These are phyloP conservation scores for Oenanthe melanoleuca DNA, from an alignment of 2,113 vertebrate genomes.

Conservation along the genomic window DNA sequence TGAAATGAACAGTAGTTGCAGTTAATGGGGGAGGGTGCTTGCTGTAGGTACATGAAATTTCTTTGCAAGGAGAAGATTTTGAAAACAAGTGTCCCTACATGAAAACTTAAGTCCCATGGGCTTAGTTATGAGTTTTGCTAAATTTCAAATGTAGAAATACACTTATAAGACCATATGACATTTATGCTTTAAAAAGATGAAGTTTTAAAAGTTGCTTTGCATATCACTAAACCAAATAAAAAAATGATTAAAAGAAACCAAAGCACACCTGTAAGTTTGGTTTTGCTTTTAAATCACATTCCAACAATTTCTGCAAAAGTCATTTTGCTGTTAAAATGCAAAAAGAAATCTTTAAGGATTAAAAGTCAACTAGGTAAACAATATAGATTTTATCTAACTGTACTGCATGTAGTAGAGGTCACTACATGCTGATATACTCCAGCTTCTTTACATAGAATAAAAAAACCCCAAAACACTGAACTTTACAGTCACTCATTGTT, in stretches of 20 bases:
- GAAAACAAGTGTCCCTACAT: not conserved
- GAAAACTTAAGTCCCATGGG: not conserved
- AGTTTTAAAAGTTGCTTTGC: not conserved
- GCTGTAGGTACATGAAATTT: not conserved
- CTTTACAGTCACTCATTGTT: not conserved
- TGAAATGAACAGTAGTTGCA: not conserved
- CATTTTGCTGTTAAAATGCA: not conserved
- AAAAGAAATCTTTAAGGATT: not conserved
- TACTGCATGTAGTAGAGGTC: not conserved
- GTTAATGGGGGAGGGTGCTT: not conserved
- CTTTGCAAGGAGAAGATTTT: not conserved
- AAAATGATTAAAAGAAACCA: not conserved
- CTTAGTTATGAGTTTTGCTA: not conserved
- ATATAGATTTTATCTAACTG: not conserved
- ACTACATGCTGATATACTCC: not conserved
- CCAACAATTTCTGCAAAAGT: not conserved
- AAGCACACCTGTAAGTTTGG: not conserved
- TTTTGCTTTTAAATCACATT: not conserved
- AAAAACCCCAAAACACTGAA: not conserved
- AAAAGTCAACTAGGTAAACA: not conserved
- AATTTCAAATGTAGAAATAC: not conserved
- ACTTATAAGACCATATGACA: not conserved
- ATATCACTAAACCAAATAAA: not conserved
- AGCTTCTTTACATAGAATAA: not conserved
- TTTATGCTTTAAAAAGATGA: not conserved